Evolutionary conservation across 2,113 vertebrate genomes (phyloP).

Genomic region (Proterorhinus semilunaris): DNA sequence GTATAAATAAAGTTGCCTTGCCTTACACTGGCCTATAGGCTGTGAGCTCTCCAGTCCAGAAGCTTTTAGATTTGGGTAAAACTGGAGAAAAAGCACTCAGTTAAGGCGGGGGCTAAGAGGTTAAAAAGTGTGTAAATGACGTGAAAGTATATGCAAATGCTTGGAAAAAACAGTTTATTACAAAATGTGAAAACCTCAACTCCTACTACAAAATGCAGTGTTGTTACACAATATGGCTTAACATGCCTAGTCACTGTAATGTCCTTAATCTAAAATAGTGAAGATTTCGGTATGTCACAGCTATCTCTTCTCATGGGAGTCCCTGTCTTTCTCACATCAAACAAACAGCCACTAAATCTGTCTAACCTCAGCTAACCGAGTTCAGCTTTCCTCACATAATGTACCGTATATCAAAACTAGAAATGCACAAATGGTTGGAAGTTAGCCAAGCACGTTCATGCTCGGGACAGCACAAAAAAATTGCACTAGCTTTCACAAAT

Average conservation of each 20-base stretch:
- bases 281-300: neutral
- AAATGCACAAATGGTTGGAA: conserved; percentile 21
- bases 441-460: conserved; percentile 16
- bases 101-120: too few relatives aligned
- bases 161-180: too few relatives aligned
- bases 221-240: conserved; percentile 14
- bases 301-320: neutral
- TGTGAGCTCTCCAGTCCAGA: too few relatives aligned
- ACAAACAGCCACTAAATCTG: conserved; percentile 5
- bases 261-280: neutral
- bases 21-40: too few relatives aligned
- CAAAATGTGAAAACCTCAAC: too few relatives aligned
- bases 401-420: conserved; percentile 27
- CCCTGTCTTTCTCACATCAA: neutral
- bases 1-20: too few relatives aligned
- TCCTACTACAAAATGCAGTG: too few relatives aligned
- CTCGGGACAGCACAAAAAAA: neutral
- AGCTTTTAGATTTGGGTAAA: too few relatives aligned
- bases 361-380: neutral
- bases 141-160: too few relatives aligned
- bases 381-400: conserved; percentile 9
- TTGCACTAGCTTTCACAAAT: neutral
- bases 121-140: too few relatives aligned
- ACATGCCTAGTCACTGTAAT: neutral
- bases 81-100: too few relatives aligned